Percentiles rank a stretch among this genome's conserved stretches.
Evolutionary conservation across 2,113 vertebrate genomes (phyloP).

Genomic region (Talpa occidentalis): DNA sequence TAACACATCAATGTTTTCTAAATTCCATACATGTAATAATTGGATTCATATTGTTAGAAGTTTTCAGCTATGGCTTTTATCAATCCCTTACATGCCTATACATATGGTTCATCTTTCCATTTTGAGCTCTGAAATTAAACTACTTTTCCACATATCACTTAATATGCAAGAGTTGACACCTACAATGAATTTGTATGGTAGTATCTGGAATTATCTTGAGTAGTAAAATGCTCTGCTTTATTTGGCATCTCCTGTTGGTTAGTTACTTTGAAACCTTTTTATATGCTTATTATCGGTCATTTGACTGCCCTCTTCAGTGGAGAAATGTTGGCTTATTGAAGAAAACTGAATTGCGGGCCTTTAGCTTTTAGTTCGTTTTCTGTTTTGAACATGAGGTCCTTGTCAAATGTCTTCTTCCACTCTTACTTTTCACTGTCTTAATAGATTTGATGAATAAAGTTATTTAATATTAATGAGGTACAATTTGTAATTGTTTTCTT

Average conservation of each 20-base stretch:
- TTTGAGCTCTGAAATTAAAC: conserved; percentile 45
- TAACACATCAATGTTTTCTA: not conserved
- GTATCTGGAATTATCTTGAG: not conserved
- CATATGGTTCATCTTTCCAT: not conserved
- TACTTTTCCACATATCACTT: not conserved
- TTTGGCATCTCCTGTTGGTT: not conserved
- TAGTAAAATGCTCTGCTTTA: not conserved
- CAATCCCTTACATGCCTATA: not conserved
- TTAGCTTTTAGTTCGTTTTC: not conserved
- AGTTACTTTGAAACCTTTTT: not conserved
- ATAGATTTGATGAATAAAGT: not conserved
- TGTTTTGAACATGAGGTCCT: not conserved
- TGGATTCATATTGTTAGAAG: not conserved
- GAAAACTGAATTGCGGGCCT: not conserved
- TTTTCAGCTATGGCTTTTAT: not conserved
- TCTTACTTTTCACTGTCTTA: not conserved
- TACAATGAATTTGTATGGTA: not conserved
- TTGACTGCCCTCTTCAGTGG: not conserved
- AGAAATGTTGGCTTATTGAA: not conserved
- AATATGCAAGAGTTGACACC: not conserved
- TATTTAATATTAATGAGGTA: not conserved
- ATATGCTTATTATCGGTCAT: not conserved
- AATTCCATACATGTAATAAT: not conserved
- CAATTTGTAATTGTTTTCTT: not conserved
- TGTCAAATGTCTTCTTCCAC: not conserved